phyloP scores from a whole-genome alignment of 1,140 invertebrate species.

The Bombus waltoni region DNA sequence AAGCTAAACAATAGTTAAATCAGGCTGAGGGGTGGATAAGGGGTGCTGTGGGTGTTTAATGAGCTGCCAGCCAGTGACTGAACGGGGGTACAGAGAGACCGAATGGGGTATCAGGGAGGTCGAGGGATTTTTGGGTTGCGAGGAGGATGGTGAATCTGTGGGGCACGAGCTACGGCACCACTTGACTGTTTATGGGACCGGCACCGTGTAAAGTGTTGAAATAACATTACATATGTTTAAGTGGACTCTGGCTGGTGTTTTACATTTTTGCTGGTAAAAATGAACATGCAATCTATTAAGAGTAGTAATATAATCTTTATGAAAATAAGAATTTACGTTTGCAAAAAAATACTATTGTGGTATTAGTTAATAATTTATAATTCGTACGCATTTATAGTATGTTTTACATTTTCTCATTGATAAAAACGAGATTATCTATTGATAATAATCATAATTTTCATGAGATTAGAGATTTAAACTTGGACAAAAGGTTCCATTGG shows the following conservation, averaged over 20 bases:
- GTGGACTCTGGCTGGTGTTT: slow-evolving; percentile 12
- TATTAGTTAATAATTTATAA: neutral
- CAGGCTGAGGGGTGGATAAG: slow-evolving; percentile 73
- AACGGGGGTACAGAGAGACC: slow-evolving; percentile 40
- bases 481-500: neutral
- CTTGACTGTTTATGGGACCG: slow-evolving; percentile 74
- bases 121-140: slow-evolving; percentile 50
- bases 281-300: neutral
- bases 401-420: neutral
- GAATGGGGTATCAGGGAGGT: slow-evolving; percentile 28
- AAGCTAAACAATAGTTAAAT: slow-evolving; percentile 80
- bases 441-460: neutral
- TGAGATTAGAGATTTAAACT: neutral
- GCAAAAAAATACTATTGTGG: neutral
- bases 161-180: slow-evolving; percentile 71
- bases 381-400: neutral
- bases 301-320: neutral
- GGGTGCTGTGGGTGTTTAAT: slow-evolving; percentile 82
- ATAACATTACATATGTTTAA: slow-evolving; percentile 74
- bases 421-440: neutral
- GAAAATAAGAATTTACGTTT: neutral
- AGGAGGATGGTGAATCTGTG: slow-evolving; percentile 59
- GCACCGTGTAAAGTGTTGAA: slow-evolving; percentile 75
- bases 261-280: neutral
- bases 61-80: slow-evolving; percentile 78